Conservation (phyloP, 2,113 vertebrate genomes). For the Podarcis cretensis region DNA sequence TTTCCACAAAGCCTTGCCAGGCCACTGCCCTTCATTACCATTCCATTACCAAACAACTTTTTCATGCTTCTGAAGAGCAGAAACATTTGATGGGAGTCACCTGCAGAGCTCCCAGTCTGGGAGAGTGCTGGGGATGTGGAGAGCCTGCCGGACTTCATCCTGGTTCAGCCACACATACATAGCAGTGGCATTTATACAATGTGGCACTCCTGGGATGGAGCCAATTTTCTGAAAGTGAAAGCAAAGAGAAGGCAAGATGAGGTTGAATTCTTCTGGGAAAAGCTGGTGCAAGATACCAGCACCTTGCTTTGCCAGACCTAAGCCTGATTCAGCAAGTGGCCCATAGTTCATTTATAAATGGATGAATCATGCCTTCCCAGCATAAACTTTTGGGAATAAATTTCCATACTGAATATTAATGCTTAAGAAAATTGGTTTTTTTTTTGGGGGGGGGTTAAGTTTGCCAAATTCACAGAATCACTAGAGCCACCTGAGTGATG, state of each 20-base stretch:
- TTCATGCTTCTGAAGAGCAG: background rate
- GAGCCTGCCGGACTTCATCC: conserved; percentile 7
- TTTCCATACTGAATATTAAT: background rate
- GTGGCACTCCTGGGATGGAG: conserved; percentile 34
- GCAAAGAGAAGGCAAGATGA: background rate
- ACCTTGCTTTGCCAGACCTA: background rate
- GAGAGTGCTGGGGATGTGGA: conserved; percentile 44
- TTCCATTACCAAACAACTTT: background rate
- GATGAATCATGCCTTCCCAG: background rate
- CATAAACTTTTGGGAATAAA: background rate
- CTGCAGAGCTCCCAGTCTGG: conserved; percentile 54
- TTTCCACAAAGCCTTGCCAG: background rate
- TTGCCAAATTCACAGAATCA: background rate
- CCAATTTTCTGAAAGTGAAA: background rate
- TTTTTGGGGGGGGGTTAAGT: background rate
- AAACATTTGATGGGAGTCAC: background rate
- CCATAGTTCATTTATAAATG: background rate
- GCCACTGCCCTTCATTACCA: background rate
- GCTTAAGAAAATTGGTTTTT: background rate
- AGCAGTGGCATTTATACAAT: conserved; percentile 41
- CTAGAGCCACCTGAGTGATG: background rate
- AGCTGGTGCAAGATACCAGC: background rate
- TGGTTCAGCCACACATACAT: conserved; percentile 51
- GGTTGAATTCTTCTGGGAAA: background rate
- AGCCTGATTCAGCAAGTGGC: background rate